Base-by-base conservation (phyloP, 2,113 vertebrate species). In the Hippocampus guttulatus region DNA sequence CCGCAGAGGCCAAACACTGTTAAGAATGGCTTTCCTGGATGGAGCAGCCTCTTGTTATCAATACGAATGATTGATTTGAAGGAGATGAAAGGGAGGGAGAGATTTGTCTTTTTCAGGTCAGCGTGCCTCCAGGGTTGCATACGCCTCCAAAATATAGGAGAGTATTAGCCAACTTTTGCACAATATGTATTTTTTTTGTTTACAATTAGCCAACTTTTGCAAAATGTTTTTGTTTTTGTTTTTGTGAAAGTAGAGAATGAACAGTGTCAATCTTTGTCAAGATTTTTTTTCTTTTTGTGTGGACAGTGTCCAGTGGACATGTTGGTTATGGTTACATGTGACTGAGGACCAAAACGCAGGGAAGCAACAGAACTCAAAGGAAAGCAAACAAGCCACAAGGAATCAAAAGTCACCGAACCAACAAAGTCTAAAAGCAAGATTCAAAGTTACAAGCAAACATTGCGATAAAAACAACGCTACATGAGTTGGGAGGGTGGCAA, bases 31-130 rank as follows among this genome's bases (percentile, higher is more conserved):
- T 58, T 64, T 81, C 54, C 30, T 73, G 71, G 33, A 75, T 80
- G 79, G 74, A 84, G 54, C 69, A 63, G 80, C 75, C 64, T 78
- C 16, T 0, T 74, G 33, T 75, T 84, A 78, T 68, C 83, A 79
- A 76, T 82, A 80, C 69, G 74, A 69, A 84, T 85, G 76, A 81
- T 84, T 79, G 62, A 57, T 83, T 80, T 76, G 84, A 79, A 86
- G 81, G 75, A 88, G 85, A 90, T 90, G 84, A 91, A 91, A 89
- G 77, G 73, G 79, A 81, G 61, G 69, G 47, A 78, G 81, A 73
- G 77, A 79, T 86, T 87, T 82, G 87, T 12, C 43, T 88, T 90
- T 91, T 91, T 71, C 86, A 91, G 90, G 89, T 90, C 89, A 91
- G 71, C 78, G 74, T 80, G 70, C 87, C 89, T 91, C 89, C 68